Evolutionary conservation across 2,797 vertebrate species (phyloP).

Genomic region (Hydrophis major): DNA sequence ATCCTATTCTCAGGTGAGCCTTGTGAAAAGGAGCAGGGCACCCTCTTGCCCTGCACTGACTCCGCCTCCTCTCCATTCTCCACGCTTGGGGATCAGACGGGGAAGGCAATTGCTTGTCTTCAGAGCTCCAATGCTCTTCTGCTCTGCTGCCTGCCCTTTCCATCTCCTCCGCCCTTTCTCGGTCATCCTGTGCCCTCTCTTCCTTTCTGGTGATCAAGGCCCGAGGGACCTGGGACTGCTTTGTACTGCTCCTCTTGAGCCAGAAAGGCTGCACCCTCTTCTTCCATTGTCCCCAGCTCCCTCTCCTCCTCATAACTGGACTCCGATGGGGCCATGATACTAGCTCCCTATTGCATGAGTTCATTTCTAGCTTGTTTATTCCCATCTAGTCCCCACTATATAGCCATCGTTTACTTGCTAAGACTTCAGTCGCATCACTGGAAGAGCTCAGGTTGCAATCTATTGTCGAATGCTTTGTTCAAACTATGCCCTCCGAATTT

Average conservation of each 20-base stretch:
- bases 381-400: neutral
- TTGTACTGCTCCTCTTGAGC: neutral
- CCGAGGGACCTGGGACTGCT: neutral
- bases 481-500: neutral
- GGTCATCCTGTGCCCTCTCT: neutral
- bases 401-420: neutral
- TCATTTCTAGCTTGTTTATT: neutral
- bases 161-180: neutral
- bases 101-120: neutral
- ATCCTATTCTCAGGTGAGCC: neutral
- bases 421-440: neutral
- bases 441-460: neutral
- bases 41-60: neutral
- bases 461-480: neutral
- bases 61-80: neutral
- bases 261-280: neutral
- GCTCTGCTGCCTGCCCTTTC: neutral
- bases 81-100: accelerated
- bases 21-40: neutral
- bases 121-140: neutral
- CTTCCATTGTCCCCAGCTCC: neutral
- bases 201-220: neutral
- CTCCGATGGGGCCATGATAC: neutral
- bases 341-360: neutral
- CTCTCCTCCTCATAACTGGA: neutral